These are phyloP conservation scores for Epinephelus awoara DNA, from an alignment of 2,797 vertebrate genomes.

Conservation along the genomic window DNA sequence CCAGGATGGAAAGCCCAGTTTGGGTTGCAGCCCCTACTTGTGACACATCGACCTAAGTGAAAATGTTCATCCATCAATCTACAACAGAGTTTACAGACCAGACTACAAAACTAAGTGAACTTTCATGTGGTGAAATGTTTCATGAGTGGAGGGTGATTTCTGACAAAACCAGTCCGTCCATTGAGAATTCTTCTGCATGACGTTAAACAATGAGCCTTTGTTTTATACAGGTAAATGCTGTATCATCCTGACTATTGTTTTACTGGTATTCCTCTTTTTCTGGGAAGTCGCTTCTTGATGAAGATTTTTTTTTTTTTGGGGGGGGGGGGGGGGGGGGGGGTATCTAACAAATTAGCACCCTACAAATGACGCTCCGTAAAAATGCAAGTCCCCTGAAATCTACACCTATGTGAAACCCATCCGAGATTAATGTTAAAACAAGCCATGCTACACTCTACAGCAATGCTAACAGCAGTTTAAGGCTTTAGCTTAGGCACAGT, in stretches of 20 bases:
- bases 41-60: constrained; percentile 67
- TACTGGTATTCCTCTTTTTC: not conserved
- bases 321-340: too few relatives aligned
- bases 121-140: constrained; percentile 21
- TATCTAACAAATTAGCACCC: too few relatives aligned
- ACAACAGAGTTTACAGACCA: constrained; percentile 49
- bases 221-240: constrained; percentile 9
- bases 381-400: too few relatives aligned
- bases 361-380: too few relatives aligned
- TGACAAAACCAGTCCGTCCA: constrained; percentile 19
- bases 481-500: too few relatives aligned
- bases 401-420: too few relatives aligned
- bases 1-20: constrained; percentile 61
- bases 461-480: too few relatives aligned
- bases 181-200: constrained; percentile 14
- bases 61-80: constrained; percentile 78
- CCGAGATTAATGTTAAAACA: too few relatives aligned
- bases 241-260: constrained; percentile 17
- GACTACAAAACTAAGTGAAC: constrained; percentile 13
- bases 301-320: too few relatives aligned
- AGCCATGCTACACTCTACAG: too few relatives aligned
- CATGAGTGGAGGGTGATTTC: constrained; percentile 4
- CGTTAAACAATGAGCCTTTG: constrained; percentile 36
- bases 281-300: too few relatives aligned
- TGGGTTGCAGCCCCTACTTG: constrained; percentile 66